These are phyloP conservation scores for Hippocampus barbouri DNA, from an alignment of 2,113 vertebrate genomes.

Conservation along the genomic window DNA sequence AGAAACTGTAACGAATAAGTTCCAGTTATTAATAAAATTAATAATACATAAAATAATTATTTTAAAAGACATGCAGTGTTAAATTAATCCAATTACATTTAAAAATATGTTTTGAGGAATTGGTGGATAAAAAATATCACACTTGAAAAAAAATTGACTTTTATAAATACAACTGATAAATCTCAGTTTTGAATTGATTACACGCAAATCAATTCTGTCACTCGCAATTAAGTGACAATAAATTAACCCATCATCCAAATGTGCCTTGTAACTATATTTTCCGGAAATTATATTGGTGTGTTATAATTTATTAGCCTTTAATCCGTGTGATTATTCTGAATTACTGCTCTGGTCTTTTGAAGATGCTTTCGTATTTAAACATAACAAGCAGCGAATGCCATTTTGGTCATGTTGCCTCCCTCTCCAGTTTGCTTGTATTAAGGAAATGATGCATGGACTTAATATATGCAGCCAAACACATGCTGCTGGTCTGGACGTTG, in stretches of 20 bases:
- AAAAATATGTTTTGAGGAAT: neutral
- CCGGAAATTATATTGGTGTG: neutral
- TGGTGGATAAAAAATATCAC: neutral
- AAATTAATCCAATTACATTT: neutral
- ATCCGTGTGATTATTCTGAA: conserved; percentile 34
- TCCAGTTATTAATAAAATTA: neutral
- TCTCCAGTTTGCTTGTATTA: conserved; percentile 28
- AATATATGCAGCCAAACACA: conserved; percentile 29
- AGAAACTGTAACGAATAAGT: no score
- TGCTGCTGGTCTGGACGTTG: conserved; percentile 26
- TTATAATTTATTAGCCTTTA: conserved; percentile 25
- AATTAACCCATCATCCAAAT: conserved; percentile 11
- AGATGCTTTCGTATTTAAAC: conserved; percentile 23
- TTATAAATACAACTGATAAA: neutral
- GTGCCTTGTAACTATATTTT: conserved; percentile 2
- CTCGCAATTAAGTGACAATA: conserved; percentile 1
- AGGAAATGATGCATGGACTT: conserved; percentile 40
- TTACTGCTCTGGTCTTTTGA: conserved; percentile 23
- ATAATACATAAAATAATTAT: neutral
- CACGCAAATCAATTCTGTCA: neutral
- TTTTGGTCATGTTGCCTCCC: conserved; percentile 25
- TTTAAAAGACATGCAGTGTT: neutral
- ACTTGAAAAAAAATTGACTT: neutral
- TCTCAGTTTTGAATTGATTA: neutral
- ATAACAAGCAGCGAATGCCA: conserved; percentile 21